Percentiles rank a stretch among this genome's conserved stretches.
phyloP scores from a whole-genome alignment of 1,140 invertebrate species.

The Drosophila pseudoobscura region DNA sequence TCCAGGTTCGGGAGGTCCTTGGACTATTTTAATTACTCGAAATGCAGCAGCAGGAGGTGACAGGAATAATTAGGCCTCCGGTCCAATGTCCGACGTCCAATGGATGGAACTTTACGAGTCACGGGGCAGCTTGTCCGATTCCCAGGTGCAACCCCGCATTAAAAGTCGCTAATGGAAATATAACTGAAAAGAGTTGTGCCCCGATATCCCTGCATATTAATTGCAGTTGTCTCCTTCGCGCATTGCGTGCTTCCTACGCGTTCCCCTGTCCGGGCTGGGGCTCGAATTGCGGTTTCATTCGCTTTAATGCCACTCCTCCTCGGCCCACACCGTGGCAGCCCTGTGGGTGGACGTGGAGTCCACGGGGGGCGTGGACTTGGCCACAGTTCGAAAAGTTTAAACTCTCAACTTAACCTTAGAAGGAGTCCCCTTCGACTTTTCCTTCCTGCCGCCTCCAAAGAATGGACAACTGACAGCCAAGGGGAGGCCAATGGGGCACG shows the following conservation, averaged over 20 bases:
- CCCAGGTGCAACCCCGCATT: constrained; percentile 33
- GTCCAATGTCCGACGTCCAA: background rate
- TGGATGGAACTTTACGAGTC: constrained; percentile 38
- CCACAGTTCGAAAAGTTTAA: constrained; percentile 70
- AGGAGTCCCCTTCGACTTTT: background rate
- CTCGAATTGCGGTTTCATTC: constrained; percentile 58
- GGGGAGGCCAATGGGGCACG: constrained; percentile 30
- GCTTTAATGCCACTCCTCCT: constrained; percentile 43
- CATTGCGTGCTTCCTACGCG: constrained; percentile 53
- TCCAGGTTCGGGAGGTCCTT: constrained; percentile 1
- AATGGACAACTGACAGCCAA: background rate
- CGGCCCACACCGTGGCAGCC: no score
- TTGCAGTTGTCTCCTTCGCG: constrained; percentile 36
- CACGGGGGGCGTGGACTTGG: constrained; percentile 43
- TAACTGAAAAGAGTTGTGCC: constrained; percentile 37
- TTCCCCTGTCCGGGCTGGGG: constrained; percentile 1
- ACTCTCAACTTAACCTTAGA: constrained; percentile 72
- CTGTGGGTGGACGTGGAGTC: constrained; percentile 3
- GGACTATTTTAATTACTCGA: constrained; percentile 58
- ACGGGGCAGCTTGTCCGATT: constrained; percentile 37
- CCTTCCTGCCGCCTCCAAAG: constrained; percentile 7
- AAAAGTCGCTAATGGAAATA: constrained; percentile 67
- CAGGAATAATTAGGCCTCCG: constrained; percentile 46
- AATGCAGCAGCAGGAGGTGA: constrained; percentile 37
- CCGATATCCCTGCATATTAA: constrained; percentile 39